Evolutionary conservation across 2,888 invertebrate genomes (phyloP).

Genomic region (Pandemis corylana): DNA sequence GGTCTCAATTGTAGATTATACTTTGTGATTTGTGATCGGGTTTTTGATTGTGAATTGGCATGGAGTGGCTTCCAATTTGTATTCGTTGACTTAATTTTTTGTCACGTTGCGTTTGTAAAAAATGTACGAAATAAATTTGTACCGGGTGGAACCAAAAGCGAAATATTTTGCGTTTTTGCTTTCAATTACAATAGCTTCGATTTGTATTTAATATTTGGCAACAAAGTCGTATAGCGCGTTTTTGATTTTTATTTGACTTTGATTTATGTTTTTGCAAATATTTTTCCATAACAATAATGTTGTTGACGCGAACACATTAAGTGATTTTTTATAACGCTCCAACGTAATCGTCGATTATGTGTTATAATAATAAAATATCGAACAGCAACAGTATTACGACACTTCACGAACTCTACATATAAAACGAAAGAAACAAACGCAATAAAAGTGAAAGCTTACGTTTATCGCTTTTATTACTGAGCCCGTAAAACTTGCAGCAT

Average conservation of each 20-base stretch:
- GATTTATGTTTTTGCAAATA: no score
- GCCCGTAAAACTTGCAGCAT: conserved; percentile 39
- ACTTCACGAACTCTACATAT: conserved; percentile 28
- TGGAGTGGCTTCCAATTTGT: conserved; percentile 33
- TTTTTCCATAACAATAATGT: no score
- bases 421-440: conserved; percentile 29
- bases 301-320: background rate
- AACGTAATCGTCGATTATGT: background rate
- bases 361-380: background rate
- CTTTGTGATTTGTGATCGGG: conserved; percentile 36
- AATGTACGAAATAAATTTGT: background rate
- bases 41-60: conserved; percentile 33
- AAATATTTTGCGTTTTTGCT: background rate
- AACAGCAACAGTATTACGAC: conserved; percentile 17
- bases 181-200: background rate
- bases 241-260: no score
- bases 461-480: conserved; percentile 35
- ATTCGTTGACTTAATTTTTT: conserved; percentile 30
- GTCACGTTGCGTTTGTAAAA: background rate
- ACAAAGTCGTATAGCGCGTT: no score
- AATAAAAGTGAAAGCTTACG: conserved; percentile 40
- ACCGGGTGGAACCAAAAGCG: background rate
- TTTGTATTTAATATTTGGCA: no score
- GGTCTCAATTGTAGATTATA: conserved; percentile 38
- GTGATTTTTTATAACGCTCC: no score